Conservation (phyloP, 2,888 invertebrate genomes). For the Andrena marginata region DNA sequence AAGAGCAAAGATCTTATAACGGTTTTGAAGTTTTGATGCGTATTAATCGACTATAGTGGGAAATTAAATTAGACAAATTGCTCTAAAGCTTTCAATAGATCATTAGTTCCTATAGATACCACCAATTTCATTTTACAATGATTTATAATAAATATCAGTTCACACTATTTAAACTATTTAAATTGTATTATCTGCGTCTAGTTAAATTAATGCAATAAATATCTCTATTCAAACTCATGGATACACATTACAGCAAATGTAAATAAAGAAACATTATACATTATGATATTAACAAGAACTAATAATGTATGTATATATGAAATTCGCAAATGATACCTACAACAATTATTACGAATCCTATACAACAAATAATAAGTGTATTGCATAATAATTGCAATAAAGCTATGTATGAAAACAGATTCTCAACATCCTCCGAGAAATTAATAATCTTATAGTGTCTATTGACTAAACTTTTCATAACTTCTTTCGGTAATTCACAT, state of each 20-base stretch:
- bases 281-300: neutral
- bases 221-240: neutral
- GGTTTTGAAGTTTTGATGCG: slow-evolving; percentile 5
- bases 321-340: slow-evolving; percentile 53
- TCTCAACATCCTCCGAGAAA: slow-evolving; percentile 59
- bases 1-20: slow-evolving; percentile 52
- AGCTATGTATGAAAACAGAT: slow-evolving; percentile 64
- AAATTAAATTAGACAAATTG: neutral
- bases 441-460: slow-evolving; percentile 64
- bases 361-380: slow-evolving; percentile 65
- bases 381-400: slow-evolving; percentile 68
- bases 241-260: neutral
- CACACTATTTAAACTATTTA: no score
- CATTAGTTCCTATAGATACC: neutral
- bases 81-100: neutral
- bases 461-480: slow-evolving; percentile 19
- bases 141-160: neutral
- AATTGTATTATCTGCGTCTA: neutral
- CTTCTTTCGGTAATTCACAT: neutral
- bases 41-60: slow-evolving; percentile 38
- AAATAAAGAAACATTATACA: neutral
- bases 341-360: slow-evolving; percentile 66
- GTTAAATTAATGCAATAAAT: slow-evolving; percentile 1
- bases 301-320: neutral
- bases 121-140: neutral